Evolutionary conservation across 2,797 vertebrate genomes (phyloP), one percentile per base, ranked within the genome.

Genomic region (Brotula barbata): DNA sequence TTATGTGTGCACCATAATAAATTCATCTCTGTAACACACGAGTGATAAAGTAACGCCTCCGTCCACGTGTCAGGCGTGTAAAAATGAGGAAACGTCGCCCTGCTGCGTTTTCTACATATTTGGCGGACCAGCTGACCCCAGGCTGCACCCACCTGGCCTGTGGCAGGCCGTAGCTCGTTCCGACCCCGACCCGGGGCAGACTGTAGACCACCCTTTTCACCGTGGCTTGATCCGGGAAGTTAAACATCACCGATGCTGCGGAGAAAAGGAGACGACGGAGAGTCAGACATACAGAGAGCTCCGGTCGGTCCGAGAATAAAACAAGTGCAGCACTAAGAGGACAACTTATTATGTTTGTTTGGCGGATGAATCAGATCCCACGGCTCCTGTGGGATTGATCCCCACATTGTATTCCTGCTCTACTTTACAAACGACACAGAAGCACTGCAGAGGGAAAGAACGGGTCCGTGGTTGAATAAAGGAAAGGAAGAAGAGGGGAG

Each of bases 221-320:
- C 1, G 97, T 99, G 84, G 95, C 93, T 91, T 94, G 95, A 77
- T 99, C 97, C 20, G 97, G 97, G 83, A 99, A 99, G 92, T 98
- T 99, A 87, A 99, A 99, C 97, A 99, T 99, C 82, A 99, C 96
- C 0, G 97, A 99, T 5, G 97, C 97, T 99, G 90, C 19, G 71
- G 60, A 56, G 78, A 68, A 73, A 60, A 62, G 17, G 47, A 68
- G 16, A 58, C 22, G 25, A 41, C 25, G 7, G 4, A 3, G 25
- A 4, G 25, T 3, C 25, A 56, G n/a, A 71, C 10, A 43, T 0
- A 28, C n/a, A n/a, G n/a, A n/a, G 19, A 40, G 5, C 15, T 40
- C 12, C 2, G 33, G 14, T 36, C 14, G 34, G 34, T 3, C 25
- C 25, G n/a, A 28, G 25, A 3, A 28, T 4, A 28, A 28, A 28